Evolutionary conservation across 2,113 vertebrate species (phyloP).

Genomic region (Sminthopsis crassicaudata): DNA sequence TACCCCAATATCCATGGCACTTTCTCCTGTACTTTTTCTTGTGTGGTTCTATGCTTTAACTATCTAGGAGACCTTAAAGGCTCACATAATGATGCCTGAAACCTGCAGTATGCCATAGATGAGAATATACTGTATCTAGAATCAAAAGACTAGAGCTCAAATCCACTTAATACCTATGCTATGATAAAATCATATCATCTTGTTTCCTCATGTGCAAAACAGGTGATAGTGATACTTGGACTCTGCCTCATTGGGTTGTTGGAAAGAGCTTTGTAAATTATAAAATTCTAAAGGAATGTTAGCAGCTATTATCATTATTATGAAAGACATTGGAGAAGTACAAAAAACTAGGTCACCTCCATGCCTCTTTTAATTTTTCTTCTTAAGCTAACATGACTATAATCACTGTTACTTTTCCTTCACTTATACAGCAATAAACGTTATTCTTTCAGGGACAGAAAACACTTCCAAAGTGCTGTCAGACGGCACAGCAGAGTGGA

Average conservation of each 20-base stretch:
- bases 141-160: not conserved
- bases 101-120: not conserved
- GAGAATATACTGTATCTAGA: not conserved
- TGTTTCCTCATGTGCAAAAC: not conserved
- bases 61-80: not conserved
- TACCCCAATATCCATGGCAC: not conserved
- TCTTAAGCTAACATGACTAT: not conserved
- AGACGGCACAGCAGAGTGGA: not conserved
- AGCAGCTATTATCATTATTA: not conserved
- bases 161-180: not conserved
- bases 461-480: not conserved
- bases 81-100: not conserved
- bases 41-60: not conserved
- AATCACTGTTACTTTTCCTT: not conserved
- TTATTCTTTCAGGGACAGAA: not conserved
- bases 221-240: not conserved
- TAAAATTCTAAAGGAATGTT: not conserved
- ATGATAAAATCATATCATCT: not conserved
- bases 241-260: not conserved
- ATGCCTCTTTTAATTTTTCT: not conserved
- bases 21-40: not conserved
- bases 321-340: not conserved
- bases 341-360: slow-evolving; percentile 14
- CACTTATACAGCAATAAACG: not conserved
- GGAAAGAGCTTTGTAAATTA: not conserved